These are phyloP conservation scores for Chloropsis cyanopogon DNA, from an alignment of 2,113 vertebrate genomes.

Conservation along the genomic window DNA sequence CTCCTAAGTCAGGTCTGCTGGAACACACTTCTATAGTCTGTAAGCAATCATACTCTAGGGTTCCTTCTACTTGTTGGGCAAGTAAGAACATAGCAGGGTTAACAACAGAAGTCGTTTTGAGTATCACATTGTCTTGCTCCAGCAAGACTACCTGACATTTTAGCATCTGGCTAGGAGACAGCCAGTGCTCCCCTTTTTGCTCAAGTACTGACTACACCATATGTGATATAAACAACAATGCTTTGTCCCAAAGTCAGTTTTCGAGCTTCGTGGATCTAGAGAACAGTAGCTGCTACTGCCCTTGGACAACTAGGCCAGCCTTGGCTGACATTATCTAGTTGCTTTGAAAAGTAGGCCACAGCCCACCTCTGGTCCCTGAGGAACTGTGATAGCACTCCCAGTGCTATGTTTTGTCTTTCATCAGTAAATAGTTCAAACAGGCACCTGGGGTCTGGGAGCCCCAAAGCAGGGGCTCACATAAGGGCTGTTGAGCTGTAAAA, in stretches of 20 bases:
- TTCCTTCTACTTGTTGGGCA: neutral
- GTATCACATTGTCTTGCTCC: neutral
- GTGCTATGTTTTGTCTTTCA: neutral
- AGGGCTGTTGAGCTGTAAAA: neutral
- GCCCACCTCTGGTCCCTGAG: neutral
- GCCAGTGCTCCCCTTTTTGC: neutral
- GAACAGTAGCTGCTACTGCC: neutral
- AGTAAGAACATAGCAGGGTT: neutral
- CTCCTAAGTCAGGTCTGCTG: neutral
- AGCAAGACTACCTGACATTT: neutral
- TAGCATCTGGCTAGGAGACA: neutral
- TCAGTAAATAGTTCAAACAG: neutral
- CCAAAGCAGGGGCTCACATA: neutral
- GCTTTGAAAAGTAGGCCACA: neutral
- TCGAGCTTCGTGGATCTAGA: neutral
- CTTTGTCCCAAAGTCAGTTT: neutral
- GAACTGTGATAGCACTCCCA: neutral
- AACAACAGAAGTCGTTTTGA: neutral
- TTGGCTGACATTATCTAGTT: neutral
- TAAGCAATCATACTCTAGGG: neutral
- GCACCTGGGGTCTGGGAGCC: neutral
- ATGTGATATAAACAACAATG: neutral
- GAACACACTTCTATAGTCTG: neutral
- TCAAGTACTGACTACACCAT: neutral
- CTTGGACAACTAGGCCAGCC: neutral